Base-by-base conservation (phyloP, 2,113 vertebrate species). In the Nothoprocta pentlandii region DNA sequence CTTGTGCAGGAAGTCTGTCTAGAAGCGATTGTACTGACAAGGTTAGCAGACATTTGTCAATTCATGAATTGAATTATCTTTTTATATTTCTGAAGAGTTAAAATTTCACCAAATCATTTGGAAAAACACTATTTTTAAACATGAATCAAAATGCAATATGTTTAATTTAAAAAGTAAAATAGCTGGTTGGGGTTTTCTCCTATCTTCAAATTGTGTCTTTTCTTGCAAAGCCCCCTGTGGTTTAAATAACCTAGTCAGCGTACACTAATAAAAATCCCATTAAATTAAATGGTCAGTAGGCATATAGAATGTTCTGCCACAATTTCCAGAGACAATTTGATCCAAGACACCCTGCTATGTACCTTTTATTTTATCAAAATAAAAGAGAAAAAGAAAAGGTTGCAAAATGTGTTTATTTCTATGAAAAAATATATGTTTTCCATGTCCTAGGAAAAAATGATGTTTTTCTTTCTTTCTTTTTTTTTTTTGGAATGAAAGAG, bases 241-340 rank as follows among this genome's bases (percentile, higher is more conserved):
- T 97, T 98, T 97, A 98, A 98, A 97, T 98, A 97, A 98, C 91
- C 11, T 89, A 94, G 80, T 95, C 25, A 51, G 67, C 94, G 80
- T 96, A 96, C 94, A 92, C 97, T 98, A 98, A 98, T 98, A 98
- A 98, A 98, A 98, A 98, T 97, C 97, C 96, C 92, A 98, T 98
- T 98, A 97, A 98, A 97, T 96, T 97, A 97, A 98, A 98, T 97
- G 86, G 95, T 97, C 95, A 96, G 89, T 94, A 97, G 97, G 95
- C 95, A 98, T 96, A 95, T 87, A 81, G 95, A 97, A 96, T 95
- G 89, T 96, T 96, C 93, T 98, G 73, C 89, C 61, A 83, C 93
- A 98, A 98, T 98, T 98, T 98, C 95, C 91, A 95, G 94, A 97
- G 97, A 97, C 85, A 97, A 95, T 98, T 97, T 97, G 88, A 97